A percentile compares a stretch with the other conserved stretches of the same genome.
phyloP scores from a whole-genome alignment of 2,888 invertebrate genomes.

The Caenorhabditis becei region DNA sequence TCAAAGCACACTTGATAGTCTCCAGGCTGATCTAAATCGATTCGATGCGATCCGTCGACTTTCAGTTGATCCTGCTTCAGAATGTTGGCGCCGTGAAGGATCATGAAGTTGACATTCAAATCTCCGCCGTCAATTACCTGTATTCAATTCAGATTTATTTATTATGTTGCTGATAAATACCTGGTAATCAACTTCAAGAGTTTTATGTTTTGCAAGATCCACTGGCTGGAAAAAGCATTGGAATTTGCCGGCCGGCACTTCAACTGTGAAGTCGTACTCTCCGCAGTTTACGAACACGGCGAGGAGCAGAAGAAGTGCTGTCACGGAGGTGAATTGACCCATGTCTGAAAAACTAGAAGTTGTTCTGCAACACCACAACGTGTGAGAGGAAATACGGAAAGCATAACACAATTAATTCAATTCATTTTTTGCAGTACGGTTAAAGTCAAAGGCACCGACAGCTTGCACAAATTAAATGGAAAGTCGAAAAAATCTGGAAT shows the following conservation, averaged over 20 bases:
- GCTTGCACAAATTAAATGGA: too few relatives aligned
- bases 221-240: slow-evolving; percentile 80
- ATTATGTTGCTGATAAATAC: slow-evolving; percentile 81
- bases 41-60: slow-evolving; percentile 82
- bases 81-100: slow-evolving; percentile 84
- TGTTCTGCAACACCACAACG: too few relatives aligned
- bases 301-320: slow-evolving; percentile 7
- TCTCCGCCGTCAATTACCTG: slow-evolving; percentile 91
- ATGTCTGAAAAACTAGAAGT: slow-evolving; percentile 30
- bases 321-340: slow-evolving; percentile 24
- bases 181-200: slow-evolving; percentile 85
- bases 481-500: too few relatives aligned
- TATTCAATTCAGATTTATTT: slow-evolving; percentile 46
- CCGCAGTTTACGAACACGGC: slow-evolving; percentile 29
- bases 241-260: slow-evolving; percentile 77
- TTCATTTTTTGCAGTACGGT: too few relatives aligned
- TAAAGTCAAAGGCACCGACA: too few relatives aligned
- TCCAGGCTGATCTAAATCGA: slow-evolving; percentile 84
- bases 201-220: slow-evolving; percentile 72
- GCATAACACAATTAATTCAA: too few relatives aligned
- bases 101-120: slow-evolving; percentile 89
- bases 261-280: slow-evolving; percentile 80
- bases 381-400: too few relatives aligned
- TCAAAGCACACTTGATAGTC: slow-evolving; percentile 92
- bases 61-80: slow-evolving; percentile 82